Conservation (phyloP, 2,113 vertebrate species). For the Scomber scombrus region DNA sequence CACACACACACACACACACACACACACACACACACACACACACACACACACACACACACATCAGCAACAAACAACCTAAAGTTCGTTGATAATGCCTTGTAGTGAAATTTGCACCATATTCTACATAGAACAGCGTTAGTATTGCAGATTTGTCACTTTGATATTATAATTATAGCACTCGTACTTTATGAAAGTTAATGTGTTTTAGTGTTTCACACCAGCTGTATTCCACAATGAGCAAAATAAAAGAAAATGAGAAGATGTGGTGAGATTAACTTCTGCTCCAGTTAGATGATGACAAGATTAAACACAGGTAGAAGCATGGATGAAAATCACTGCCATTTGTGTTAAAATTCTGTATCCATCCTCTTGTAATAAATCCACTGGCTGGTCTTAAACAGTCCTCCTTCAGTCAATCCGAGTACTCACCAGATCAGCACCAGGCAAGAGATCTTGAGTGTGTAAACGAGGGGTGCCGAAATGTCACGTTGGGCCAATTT, state of each 20-base stretch:
- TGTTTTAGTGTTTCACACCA: not conserved
- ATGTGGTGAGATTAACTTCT: conserved; percentile 12
- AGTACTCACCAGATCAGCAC: conserved; percentile 85
- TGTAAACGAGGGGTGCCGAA: conserved; percentile 70
- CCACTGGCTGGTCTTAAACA: conserved; percentile 7
- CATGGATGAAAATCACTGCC: not conserved
- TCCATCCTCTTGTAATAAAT: conserved; percentile 51
- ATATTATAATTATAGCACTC: no score
- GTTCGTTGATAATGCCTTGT: not conserved
- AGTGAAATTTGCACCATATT: not conserved
- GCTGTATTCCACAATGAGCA: conserved; percentile 7
- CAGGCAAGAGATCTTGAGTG: conserved; percentile 62
- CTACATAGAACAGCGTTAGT: not conserved
- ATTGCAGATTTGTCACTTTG: not conserved
- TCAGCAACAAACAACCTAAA: not conserved
- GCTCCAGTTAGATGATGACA: conserved; percentile 23
- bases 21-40: not conserved
- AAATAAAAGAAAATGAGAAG: not conserved
- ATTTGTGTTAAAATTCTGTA: conserved; percentile 20
- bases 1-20: not conserved
- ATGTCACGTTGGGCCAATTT: conserved; percentile 71
- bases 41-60: not conserved
- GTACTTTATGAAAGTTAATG: not conserved
- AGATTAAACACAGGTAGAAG: conserved; percentile 27
- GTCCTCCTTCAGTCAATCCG: not conserved